Evolutionary conservation across 2,113 vertebrate genomes (phyloP).

Genomic region (Sturnus vulgaris): DNA sequence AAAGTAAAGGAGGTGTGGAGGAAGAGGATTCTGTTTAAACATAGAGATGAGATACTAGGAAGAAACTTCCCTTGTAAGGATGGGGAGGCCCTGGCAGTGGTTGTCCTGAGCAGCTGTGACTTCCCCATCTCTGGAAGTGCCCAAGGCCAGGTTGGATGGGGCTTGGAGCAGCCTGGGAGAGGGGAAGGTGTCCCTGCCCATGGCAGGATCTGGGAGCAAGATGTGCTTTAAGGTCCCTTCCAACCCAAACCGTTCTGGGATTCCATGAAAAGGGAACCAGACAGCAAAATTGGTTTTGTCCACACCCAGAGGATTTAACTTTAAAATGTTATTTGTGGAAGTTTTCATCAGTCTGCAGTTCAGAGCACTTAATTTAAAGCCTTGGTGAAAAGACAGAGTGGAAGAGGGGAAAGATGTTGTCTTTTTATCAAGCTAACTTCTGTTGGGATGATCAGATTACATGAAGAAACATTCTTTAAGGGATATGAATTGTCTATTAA

Average conservation of each 20-base stretch:
- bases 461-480: background rate
- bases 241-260: background rate
- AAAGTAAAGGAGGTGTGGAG: background rate
- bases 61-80: background rate
- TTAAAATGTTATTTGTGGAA: background rate
- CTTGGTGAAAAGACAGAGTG: background rate
- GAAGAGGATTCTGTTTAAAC: background rate
- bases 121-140: background rate
- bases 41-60: background rate
- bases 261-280: background rate
- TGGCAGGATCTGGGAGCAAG: no score
- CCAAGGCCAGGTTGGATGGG: accelerated
- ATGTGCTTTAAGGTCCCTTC: background rate
- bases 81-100: background rate
- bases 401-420: background rate
- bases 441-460: background rate
- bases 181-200: background rate
- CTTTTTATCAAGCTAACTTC: background rate
- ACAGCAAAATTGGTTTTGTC: background rate
- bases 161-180: accelerated
- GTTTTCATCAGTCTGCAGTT: background rate
- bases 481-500: background rate
- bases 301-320: background rate
- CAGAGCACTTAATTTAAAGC: background rate
- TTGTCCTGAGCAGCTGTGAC: accelerated